Conservation (phyloP, 2,888 invertebrate species). For the Cheilosia vulpina region DNA sequence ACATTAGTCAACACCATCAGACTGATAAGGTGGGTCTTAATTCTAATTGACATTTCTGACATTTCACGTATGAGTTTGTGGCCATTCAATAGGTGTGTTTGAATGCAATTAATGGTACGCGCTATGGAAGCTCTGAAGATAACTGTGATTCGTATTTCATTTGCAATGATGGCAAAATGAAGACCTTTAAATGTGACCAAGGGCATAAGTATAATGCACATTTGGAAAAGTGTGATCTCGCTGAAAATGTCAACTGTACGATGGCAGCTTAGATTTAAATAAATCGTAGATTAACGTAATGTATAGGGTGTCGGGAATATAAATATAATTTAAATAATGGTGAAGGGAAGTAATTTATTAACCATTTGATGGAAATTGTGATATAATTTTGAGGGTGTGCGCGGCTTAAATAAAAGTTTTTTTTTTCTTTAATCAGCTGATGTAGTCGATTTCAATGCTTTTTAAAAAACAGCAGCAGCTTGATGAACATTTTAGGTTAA, state of each 20-base stretch:
- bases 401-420: background rate
- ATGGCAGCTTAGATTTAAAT: constrained; percentile 3
- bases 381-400: background rate
- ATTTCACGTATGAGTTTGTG: background rate
- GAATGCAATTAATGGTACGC: constrained; percentile 54
- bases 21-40: background rate
- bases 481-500: too few relatives aligned
- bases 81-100: constrained; percentile 43
- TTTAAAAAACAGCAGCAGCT: too few relatives aligned
- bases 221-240: constrained; percentile 48
- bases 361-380: constrained; percentile 12
- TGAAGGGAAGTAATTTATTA: constrained; percentile 1
- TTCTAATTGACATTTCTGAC: background rate
- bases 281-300: background rate
- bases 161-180: constrained; percentile 64
- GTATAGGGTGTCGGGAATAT: background rate
- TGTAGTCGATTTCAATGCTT: background rate
- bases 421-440: background rate
- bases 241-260: constrained; percentile 54
- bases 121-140: constrained; percentile 70
- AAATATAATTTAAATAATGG: background rate
- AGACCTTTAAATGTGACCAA: constrained; percentile 23
- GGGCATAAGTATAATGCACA: constrained; percentile 34
- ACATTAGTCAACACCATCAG: background rate
- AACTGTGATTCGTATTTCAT: constrained; percentile 76